phyloP scores from a whole-genome alignment of 2,888 invertebrate genomes.

The Apantesis nais region DNA sequence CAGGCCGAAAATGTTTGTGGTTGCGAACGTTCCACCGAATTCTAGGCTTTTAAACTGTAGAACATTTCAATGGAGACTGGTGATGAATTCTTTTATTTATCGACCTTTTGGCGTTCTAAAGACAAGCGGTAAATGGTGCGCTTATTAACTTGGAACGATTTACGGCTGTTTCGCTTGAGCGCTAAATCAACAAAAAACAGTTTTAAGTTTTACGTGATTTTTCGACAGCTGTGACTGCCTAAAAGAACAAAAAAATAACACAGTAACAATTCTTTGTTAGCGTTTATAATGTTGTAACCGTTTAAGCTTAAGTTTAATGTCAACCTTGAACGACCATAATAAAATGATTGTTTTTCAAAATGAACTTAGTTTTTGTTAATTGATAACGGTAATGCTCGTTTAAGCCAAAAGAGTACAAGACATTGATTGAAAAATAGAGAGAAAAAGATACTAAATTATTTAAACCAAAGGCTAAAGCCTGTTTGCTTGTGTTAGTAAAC shows the following conservation, averaged over 20 bases:
- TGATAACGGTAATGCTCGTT: background rate
- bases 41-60: conserved; percentile 23
- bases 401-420: background rate
- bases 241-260: background rate
- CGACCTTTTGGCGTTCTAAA: conserved; percentile 1
- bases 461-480: background rate
- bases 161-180: conserved; percentile 4
- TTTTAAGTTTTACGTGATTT: conserved; percentile 1
- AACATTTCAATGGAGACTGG: conserved; percentile 22
- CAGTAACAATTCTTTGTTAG: background rate
- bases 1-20: conserved; percentile 36
- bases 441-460: background rate
- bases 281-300: background rate
- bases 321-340: background rate
- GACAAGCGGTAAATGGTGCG: conserved; percentile 10
- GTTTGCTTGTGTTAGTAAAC: background rate
- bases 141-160: conserved; percentile 9
- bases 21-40: conserved; percentile 30
- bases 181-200: conserved; percentile 12
- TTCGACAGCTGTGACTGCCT: background rate
- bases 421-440: background rate
- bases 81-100: conserved; percentile 11
- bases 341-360: background rate
- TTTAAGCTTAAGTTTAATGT: background rate
- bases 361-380: background rate